Conservation (phyloP, 2,113 vertebrate species). For the Oophaga pumilio region DNA sequence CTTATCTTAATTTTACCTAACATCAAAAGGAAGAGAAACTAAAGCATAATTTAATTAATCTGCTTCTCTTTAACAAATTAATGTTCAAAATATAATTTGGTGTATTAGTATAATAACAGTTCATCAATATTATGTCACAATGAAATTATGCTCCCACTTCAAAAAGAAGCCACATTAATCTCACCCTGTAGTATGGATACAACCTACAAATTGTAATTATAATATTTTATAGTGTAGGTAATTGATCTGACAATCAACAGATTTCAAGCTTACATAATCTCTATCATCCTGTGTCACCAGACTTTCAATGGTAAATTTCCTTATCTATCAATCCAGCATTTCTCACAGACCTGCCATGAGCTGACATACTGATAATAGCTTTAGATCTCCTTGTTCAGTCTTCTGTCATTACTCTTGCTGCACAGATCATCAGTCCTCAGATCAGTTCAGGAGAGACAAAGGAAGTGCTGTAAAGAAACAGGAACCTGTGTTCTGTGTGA, state of each 20-base stretch:
- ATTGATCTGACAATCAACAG: not conserved
- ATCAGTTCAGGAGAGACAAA: conserved; percentile 3
- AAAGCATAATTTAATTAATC: no score
- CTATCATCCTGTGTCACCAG: not conserved
- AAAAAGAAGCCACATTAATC: no score
- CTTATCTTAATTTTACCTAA: no score
- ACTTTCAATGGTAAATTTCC: not conserved
- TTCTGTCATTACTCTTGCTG: not conserved
- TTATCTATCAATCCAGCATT: not conserved
- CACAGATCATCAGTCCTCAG: conserved; percentile 14
- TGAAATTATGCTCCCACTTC: no score
- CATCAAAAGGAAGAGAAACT: no score
- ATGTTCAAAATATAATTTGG: no score
- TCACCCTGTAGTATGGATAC: no score
- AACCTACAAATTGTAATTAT: not conserved
- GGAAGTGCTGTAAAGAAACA: not conserved
- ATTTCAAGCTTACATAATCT: not conserved
- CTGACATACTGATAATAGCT: not conserved
- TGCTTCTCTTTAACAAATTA: no score
- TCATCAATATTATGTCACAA: no score
- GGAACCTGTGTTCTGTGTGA: not conserved
- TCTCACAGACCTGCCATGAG: not conserved
- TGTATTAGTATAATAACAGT: no score
- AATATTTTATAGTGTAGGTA: not conserved
- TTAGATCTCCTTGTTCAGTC: not conserved